phyloP scores from a whole-genome alignment of 2,113 vertebrate genomes.

The Meriones unguiculatus region DNA sequence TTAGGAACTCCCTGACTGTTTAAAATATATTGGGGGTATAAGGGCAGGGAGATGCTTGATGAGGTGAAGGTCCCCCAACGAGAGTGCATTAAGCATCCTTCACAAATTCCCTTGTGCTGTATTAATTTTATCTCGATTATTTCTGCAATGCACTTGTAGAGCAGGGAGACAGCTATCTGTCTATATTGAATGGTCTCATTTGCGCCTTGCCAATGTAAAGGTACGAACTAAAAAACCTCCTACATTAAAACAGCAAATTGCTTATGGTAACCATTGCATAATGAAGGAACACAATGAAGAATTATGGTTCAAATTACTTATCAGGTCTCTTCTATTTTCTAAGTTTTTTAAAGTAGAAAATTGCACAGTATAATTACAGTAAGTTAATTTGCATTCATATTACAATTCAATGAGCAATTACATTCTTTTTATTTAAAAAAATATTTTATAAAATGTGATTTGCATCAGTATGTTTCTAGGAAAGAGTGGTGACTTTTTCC shows the following conservation, averaged over 20 bases:
- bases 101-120: background rate
- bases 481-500: slow-evolving; percentile 67
- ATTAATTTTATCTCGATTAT: slow-evolving; percentile 71
- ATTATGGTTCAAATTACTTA: slow-evolving; percentile 87
- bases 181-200: slow-evolving; percentile 60
- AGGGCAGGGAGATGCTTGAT: background rate
- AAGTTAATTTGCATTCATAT: slow-evolving; percentile 91
- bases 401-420: slow-evolving; percentile 88
- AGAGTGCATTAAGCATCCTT: slow-evolving; percentile 59
- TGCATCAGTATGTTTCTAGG: slow-evolving; percentile 83
- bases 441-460: slow-evolving; percentile 86
- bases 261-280: slow-evolving; percentile 87
- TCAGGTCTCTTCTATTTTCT: slow-evolving; percentile 89
- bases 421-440: slow-evolving; percentile 87
- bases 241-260: slow-evolving; percentile 86
- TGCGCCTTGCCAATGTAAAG: slow-evolving; percentile 77
- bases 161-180: slow-evolving; percentile 33
- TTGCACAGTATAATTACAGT: slow-evolving; percentile 89
- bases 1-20: slow-evolving; percentile 16
- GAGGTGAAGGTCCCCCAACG: slow-evolving; percentile 56
- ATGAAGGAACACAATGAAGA: slow-evolving; percentile 88
- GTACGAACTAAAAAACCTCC: slow-evolving; percentile 83
- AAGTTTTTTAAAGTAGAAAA: slow-evolving; percentile 88
- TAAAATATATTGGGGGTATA: slow-evolving; percentile 32
- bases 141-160: background rate